Base-by-base conservation (phyloP, 2,888 invertebrate species). In the Euspilapteryx auroguttella region DNA sequence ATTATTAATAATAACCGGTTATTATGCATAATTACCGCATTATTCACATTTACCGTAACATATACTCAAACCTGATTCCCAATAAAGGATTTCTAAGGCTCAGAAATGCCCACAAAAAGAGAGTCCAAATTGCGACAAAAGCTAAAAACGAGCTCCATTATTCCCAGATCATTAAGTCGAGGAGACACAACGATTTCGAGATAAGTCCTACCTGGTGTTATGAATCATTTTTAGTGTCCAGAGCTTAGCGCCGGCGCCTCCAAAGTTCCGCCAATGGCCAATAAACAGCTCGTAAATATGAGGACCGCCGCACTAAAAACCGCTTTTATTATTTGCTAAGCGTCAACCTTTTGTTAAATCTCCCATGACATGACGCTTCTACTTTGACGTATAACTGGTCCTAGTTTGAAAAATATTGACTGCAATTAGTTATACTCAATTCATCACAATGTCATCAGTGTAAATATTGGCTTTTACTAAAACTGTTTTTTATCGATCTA, bases 211-310 rank as follows among this genome's bases (percentile, higher is more conserved):
- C 35, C 38, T 37, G 37, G 48, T 41, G 37, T 49, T 51, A 63
- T 68, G 64, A 68, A 68, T 68, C 66, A 71, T 58, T 49, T 63
- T 59, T 50, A 66, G 55, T 59, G 55, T 47, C 49, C 42, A 49
- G 44, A 35, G 40, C 39, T 50, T 47, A 47, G 49, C 53, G 53
- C 46, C 46, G 54, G 42, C 52, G 47, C 46, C 50, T 45, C 42
- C 47, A 34, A 43, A 53, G 56, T 53, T 48, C 50, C 53, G 45
- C 51, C 57, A 65, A 73, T 61, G 63, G 62, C 61, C 66, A 65
- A 69, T 75, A 73, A 73, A 71, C 73, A 73, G 62, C 50, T 58
- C 61, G 59, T 73, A 69, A 69, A 55, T 69, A 69, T 68, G 61
- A 63, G 58, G 58, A 55, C n/a, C n/a, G 55, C 50, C 49, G 54